Percentiles rank a stretch among this genome's conserved stretches.
These are phyloP conservation scores for Pachycephala philippinensis DNA, from an alignment of 2,113 vertebrate genomes.

Conservation along the genomic window DNA sequence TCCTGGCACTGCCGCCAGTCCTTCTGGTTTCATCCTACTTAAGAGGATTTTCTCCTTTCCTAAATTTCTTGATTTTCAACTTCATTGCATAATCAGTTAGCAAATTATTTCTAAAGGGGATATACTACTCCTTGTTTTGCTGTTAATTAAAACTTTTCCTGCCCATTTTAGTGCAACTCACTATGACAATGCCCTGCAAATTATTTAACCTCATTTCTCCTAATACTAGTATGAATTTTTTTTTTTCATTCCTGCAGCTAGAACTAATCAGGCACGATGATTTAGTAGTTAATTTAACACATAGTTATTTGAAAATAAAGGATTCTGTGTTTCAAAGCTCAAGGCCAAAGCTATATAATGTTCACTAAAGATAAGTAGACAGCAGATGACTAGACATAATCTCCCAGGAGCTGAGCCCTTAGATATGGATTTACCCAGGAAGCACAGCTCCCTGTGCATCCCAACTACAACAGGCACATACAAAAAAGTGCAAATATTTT, in stretches of 20 bases:
- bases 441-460: neutral
- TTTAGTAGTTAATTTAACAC: neutral
- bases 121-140: neutral
- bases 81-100: constrained; percentile 39
- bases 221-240: neutral
- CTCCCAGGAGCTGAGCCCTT: neutral
- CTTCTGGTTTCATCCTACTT: constrained; percentile 41
- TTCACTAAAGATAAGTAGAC: neutral
- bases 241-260: neutral
- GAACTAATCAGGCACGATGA: neutral
- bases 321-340: neutral
- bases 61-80: constrained; percentile 47
- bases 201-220: neutral
- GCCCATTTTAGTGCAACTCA: neutral
- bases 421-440: neutral
- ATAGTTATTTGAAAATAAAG: neutral
- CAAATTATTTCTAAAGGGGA: constrained; percentile 19
- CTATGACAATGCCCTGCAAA: neutral
- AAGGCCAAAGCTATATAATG: neutral
- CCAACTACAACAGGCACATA: neutral
- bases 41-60: constrained; percentile 52
- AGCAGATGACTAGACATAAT: constrained; percentile 7
- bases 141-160: constrained; percentile 11
- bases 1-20: constrained; percentile 11
- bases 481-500: neutral